Percentiles rank a stretch among this genome's conserved stretches.
Conservation (phyloP, 2,113 vertebrate genomes). For the Mobula hypostoma region DNA sequence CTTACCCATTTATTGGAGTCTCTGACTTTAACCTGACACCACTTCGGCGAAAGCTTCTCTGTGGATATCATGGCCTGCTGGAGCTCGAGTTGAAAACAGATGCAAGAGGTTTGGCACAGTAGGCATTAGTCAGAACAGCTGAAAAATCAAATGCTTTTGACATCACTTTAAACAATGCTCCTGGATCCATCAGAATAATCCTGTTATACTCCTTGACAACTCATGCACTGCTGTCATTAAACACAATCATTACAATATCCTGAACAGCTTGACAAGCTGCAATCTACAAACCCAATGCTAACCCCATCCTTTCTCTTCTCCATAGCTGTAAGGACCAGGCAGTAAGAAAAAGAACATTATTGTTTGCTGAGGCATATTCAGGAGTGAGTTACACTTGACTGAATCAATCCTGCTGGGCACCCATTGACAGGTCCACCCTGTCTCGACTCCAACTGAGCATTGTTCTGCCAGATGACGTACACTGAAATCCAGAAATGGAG, state of each 20-base stretch:
- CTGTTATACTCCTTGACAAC: slow-evolving; percentile 1
- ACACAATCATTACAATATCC: background rate
- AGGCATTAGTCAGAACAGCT: background rate
- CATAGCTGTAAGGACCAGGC: background rate
- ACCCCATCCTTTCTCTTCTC: background rate
- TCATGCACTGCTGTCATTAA: background rate
- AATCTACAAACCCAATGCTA: background rate
- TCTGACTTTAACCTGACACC: background rate
- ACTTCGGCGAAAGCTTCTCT: background rate
- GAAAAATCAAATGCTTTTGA: background rate
- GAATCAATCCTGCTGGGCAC: background rate
- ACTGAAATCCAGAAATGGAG: background rate
- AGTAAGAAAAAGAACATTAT: background rate
- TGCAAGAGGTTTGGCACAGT: background rate
- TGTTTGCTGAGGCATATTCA: background rate
- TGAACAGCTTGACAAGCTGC: background rate
- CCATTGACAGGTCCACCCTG: background rate
- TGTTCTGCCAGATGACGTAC: background rate
- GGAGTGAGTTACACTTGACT: background rate
- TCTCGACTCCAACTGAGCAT: background rate
- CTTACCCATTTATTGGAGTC: background rate
- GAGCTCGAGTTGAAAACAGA: background rate
- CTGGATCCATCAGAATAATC: background rate
- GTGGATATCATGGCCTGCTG: background rate
- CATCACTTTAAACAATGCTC: background rate